A percentile compares a stretch with the other conserved stretches of the same genome.
These are phyloP conservation scores for Marasmarcha lunaedactyla DNA, from an alignment of 2,888 invertebrate species.

Conservation along the genomic window DNA sequence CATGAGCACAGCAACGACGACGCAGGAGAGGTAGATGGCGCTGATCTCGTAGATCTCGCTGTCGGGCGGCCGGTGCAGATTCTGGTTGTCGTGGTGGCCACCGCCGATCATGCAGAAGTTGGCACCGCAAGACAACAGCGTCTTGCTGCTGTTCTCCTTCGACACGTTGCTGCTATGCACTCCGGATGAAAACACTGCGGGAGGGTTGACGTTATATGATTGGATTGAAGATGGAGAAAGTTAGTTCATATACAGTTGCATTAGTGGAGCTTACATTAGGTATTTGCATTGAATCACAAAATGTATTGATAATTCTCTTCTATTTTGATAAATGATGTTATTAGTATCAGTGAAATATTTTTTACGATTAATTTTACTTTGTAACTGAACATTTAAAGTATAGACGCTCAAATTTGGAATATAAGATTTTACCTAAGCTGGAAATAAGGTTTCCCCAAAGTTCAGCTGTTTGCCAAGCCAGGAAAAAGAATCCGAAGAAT, in stretches of 20 bases:
- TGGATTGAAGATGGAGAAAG: background rate
- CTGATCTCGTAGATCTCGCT: conserved; percentile 90
- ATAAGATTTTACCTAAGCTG: conserved; percentile 83
- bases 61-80: conserved; percentile 84
- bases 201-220: conserved; percentile 7
- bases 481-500: conserved; percentile 99
- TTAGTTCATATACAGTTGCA: too few species aligned
- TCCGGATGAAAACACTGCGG: conserved; percentile 80
- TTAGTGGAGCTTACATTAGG: too few species aligned
- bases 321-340: too few species aligned
- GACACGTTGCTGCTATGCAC: conserved; percentile 71
- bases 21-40: conserved; percentile 89
- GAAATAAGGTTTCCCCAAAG: conserved; percentile 97
- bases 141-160: conserved; percentile 53
- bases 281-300: too few species aligned
- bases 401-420: too few species aligned
- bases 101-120: conserved; percentile 83
- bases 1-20: conserved; percentile 86
- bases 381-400: too few species aligned
- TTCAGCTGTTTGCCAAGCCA: conserved; percentile 96
- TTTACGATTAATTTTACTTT: too few species aligned
- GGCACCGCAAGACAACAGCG: conserved; percentile 78
- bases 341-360: too few species aligned
- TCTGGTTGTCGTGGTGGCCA: conserved; percentile 76
- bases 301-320: conserved; percentile 5